Evolutionary conservation across 2,797 vertebrate genomes (phyloP).

Genomic region (Lepilemur ruficaudatus): DNA sequence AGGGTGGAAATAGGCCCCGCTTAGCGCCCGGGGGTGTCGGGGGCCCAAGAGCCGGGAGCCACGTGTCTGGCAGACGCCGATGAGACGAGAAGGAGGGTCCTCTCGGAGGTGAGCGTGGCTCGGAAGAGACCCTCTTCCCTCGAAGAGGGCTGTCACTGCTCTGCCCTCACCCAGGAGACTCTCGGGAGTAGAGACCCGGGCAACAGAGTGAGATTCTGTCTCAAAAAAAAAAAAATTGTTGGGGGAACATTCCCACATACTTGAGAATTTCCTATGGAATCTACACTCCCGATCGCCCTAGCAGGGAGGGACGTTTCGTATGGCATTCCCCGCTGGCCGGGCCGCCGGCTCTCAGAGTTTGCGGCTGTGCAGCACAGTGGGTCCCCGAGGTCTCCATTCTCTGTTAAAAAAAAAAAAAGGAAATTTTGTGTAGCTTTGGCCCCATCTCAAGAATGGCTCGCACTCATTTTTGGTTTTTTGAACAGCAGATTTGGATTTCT

Average conservation of each 20-base stretch:
- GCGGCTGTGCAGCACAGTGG: accelerated
- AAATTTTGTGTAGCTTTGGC: not conserved
- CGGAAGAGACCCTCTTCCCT: not conserved
- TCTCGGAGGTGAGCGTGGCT: accelerated
- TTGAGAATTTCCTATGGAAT: not conserved
- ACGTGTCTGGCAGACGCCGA: accelerated
- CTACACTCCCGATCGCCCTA: accelerated
- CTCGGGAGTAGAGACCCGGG: no score
- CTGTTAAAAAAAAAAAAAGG: not conserved
- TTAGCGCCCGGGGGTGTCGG: accelerated
- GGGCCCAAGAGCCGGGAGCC: no score
- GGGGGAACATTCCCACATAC: accelerated
- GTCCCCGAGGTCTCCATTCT: accelerated
- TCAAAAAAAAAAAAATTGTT: not conserved
- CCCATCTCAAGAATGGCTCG: not conserved
- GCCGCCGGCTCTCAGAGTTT: accelerated
- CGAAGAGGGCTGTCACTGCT: accelerated
- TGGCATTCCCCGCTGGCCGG: accelerated
- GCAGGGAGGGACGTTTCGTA: accelerated
- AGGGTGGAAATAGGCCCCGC: no score
- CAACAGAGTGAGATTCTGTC: no score
- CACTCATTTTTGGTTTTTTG: not conserved
- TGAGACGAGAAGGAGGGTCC: accelerated
- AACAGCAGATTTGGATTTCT: not conserved
- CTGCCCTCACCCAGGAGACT: accelerated